phyloP scores from a whole-genome alignment of 2,888 invertebrate genomes.

The Uloborus plumipes region DNA sequence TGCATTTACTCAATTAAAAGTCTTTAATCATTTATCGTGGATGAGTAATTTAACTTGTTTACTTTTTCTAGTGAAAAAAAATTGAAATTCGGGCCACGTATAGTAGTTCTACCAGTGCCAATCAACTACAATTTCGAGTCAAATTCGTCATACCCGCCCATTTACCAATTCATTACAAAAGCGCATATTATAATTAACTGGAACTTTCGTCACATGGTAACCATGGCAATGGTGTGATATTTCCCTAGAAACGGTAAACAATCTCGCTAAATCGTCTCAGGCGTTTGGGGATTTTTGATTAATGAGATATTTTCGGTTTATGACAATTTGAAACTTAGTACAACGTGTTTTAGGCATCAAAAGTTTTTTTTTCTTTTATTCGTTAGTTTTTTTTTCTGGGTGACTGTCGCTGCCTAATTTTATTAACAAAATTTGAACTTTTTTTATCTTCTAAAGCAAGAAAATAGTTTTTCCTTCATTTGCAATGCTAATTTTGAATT shows the following conservation, averaged over 20 bases:
- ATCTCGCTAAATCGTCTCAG: constrained; percentile 42
- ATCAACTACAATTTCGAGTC: constrained; percentile 36
- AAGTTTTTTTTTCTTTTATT: too few species aligned
- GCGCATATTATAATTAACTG: constrained; percentile 44
- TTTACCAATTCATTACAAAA: constrained; percentile 49
- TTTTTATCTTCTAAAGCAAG: too few species aligned
- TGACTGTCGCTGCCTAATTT: too few species aligned
- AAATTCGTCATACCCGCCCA: constrained; percentile 47
- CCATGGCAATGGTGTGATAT: constrained; percentile 26
- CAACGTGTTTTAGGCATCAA: not conserved
- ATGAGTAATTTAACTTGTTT: too few species aligned
- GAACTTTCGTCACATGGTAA: constrained; percentile 52
- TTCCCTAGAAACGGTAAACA: constrained; percentile 49
- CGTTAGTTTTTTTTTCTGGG: too few species aligned
- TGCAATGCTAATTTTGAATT: too few species aligned
- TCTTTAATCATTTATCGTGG: too few species aligned
- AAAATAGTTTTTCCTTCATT: too few species aligned
- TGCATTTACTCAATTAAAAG: too few species aligned
- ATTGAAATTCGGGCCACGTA: too few species aligned
- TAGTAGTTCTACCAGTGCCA: constrained; percentile 5
- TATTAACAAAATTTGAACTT: too few species aligned
- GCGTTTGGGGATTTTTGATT: constrained; percentile 50
- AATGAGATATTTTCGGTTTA: constrained; percentile 53
- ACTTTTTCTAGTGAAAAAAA: too few species aligned
- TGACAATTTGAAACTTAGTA: constrained; percentile 57